A percentile compares a stretch with the other conserved stretches of the same genome.
Conservation (phyloP, 2,797 vertebrate species). For the Thunnus albacares region DNA sequence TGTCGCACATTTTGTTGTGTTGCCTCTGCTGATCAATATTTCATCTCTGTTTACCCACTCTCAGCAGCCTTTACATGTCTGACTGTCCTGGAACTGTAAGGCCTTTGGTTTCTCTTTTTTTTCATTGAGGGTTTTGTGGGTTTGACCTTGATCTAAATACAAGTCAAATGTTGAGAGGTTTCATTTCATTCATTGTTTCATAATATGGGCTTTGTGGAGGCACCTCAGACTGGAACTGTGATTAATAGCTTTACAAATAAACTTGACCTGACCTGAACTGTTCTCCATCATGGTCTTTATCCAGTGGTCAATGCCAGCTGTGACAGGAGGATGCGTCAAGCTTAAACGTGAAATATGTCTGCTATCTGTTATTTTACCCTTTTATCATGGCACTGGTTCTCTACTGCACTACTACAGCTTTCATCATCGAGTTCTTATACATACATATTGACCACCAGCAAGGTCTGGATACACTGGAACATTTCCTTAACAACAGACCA, state of each 20-base stretch:
- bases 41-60: constrained; percentile 57
- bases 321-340: constrained; percentile 35
- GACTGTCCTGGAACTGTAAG: constrained; percentile 16
- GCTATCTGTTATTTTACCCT: constrained; percentile 35
- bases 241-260: constrained; percentile 73
- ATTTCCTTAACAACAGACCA: background rate
- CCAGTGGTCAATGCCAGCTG: constrained; percentile 45
- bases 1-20: constrained; percentile 43
- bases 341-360: constrained; percentile 55
- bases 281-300: constrained; percentile 58
- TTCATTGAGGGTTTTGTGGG: constrained; percentile 38
- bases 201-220: constrained; percentile 24
- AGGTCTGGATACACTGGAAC: no score
- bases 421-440: no score
- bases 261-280: constrained; percentile 70
- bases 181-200: constrained; percentile 54
- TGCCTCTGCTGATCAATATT: constrained; percentile 69
- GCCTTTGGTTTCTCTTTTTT: constrained; percentile 12
- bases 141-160: constrained; percentile 64
- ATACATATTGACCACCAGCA: no score
- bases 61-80: constrained; percentile 30
- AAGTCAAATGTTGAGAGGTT: constrained; percentile 50
- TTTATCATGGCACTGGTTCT: constrained; percentile 29
- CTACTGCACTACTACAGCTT: background rate
- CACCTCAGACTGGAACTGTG: constrained; percentile 55